A percentile compares a stretch with the other conserved stretches of the same genome.
Evolutionary conservation across 2,888 invertebrate genomes (phyloP).

Genomic region (Mystacides longicornis): DNA sequence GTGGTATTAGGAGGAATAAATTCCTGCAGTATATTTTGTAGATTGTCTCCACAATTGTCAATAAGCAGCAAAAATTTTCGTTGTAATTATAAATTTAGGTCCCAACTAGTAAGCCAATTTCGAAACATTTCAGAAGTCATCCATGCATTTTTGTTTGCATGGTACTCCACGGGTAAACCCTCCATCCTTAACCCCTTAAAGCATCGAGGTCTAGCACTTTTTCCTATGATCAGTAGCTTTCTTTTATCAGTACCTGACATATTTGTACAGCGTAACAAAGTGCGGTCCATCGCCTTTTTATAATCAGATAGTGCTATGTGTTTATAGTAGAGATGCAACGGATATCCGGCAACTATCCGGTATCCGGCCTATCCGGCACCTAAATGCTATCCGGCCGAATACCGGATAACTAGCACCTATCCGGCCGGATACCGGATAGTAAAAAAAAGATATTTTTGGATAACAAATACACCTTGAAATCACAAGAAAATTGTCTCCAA

Average conservation of each 20-base stretch:
- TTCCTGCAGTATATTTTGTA: too few species aligned
- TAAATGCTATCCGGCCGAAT: too few species aligned
- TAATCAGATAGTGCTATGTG: neutral
- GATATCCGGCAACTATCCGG: neutral
- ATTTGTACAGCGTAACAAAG: too few species aligned
- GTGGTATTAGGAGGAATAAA: too few species aligned
- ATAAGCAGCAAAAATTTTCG: constrained; percentile 23
- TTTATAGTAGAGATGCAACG: neutral
- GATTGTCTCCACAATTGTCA: constrained; percentile 18
- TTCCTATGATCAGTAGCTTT: neutral
- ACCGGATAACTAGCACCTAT: too few species aligned
- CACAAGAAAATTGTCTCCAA: too few species aligned
- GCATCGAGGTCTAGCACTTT: neutral
- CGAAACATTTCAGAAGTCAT: constrained; percentile 17
- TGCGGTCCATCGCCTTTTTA: neutral
- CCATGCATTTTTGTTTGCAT: constrained; percentile 22
- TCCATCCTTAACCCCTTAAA: neutral
- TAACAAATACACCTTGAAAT: too few species aligned
- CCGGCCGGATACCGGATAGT: too few species aligned
- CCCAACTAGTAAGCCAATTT: too few species aligned
- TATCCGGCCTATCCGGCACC: too few species aligned
- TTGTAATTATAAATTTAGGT: too few species aligned
- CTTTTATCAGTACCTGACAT: neutral
- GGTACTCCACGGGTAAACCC: constrained; percentile 20
- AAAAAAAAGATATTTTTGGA: too few species aligned